These are phyloP conservation scores for Aporrectodea caliginosa DNA, from an alignment of 1,140 invertebrate genomes.

Conservation along the genomic window DNA sequence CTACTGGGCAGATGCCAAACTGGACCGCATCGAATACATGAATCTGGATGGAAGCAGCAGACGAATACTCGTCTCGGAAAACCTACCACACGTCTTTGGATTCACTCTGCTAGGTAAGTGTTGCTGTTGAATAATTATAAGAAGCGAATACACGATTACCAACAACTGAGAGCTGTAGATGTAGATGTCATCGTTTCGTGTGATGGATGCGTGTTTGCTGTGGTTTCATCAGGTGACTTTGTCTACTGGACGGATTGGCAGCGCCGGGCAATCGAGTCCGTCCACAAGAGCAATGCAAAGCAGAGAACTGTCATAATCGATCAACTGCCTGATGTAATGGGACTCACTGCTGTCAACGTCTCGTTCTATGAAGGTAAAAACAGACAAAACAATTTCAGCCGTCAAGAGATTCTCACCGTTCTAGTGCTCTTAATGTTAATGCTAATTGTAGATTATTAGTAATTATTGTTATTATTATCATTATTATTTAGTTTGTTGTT, in stretches of 20 bases:
- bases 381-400: not conserved
- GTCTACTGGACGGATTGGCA: conserved; percentile 56
- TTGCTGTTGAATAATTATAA: no score
- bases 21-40: conserved; percentile 53
- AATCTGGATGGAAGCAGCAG: conserved; percentile 43
- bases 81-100: conserved; percentile 83
- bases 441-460: no score
- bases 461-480: no score
- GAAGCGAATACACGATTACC: no score
- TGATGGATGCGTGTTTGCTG: no score
- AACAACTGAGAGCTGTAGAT: no score
- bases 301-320: conserved; percentile 71
- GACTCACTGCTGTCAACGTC: conserved; percentile 59
- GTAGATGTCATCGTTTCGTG: no score
- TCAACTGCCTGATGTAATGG: conserved; percentile 60
- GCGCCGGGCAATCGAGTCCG: conserved; percentile 47
- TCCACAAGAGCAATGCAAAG: conserved; percentile 46
- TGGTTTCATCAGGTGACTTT: conserved; percentile 45
- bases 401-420: no score
- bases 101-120: conserved; percentile 53
- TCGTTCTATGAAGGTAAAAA: conserved; percentile 59
- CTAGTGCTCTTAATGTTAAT: no score
- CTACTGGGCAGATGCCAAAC: conserved; percentile 86
- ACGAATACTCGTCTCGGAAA: conserved; percentile 67
- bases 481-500: no score